Evolutionary conservation across 2,113 vertebrate genomes (phyloP).

Genomic region (Sula dactylatra): DNA sequence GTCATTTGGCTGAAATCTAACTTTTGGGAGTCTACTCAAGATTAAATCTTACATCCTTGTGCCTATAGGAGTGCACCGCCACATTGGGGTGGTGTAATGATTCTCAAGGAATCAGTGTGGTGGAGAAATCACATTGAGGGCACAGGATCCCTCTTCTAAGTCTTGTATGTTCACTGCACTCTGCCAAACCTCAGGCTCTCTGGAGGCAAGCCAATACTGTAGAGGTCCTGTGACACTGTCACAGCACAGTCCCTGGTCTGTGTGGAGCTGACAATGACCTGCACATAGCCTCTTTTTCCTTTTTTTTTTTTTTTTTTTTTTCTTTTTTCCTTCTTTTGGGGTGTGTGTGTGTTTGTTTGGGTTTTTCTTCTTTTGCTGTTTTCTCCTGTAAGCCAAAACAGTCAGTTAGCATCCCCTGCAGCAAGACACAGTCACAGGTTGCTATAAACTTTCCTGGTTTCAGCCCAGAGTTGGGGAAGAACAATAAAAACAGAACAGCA

Average conservation of each 20-base stretch:
- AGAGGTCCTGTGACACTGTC: neutral
- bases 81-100: accelerated
- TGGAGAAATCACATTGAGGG: accelerated
- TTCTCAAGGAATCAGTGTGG: neutral
- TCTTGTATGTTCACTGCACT: accelerated
- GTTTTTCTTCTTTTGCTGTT: neutral
- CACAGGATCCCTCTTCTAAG: neutral
- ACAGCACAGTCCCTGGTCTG: neutral
- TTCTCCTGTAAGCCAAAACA: neutral
- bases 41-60: neutral
- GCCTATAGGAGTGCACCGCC: accelerated
- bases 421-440: neutral
- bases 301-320: neutral
- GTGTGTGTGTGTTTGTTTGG: neutral
- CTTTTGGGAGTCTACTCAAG: neutral
- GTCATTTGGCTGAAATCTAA: neutral
- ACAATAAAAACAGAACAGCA: accelerated
- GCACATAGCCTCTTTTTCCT: neutral
- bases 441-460: neutral
- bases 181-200: neutral
- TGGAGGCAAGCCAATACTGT: neutral
- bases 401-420: neutral
- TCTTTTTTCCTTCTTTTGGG: too few relatives aligned
- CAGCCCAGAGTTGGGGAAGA: neutral
- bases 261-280: neutral